phyloP scores from a whole-genome alignment of 2,797 vertebrate genomes.

The Fundulus diaphanus region DNA sequence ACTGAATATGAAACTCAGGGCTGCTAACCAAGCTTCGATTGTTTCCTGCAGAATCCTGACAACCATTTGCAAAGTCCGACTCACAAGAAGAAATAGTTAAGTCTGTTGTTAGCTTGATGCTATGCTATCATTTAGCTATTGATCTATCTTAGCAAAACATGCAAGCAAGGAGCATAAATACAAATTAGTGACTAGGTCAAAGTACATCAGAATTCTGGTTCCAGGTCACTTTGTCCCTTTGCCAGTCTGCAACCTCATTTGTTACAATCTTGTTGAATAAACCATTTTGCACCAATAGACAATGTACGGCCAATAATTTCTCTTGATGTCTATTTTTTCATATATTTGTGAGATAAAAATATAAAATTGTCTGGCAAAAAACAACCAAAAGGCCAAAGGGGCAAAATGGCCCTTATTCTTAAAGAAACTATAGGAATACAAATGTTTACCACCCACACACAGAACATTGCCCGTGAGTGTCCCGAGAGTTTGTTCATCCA shows the following conservation, averaged over 20 bases:
- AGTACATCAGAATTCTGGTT: too few species aligned
- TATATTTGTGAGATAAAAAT: too few species aligned
- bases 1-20: too few species aligned
- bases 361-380: background rate
- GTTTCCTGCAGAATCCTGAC: background rate
- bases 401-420: background rate
- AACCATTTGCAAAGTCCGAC: background rate
- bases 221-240: too few species aligned
- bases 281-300: too few species aligned
- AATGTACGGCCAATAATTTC: too few species aligned
- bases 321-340: too few species aligned
- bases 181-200: background rate
- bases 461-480: conserved; percentile 38
- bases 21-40: background rate
- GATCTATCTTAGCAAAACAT: background rate
- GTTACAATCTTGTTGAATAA: background rate
- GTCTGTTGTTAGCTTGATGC: conserved; percentile 47
- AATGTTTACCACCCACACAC: conserved; percentile 20
- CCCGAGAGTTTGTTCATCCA: conserved; percentile 54
- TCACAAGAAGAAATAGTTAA: background rate
- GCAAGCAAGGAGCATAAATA: background rate
- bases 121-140: background rate
- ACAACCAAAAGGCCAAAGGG: background rate
- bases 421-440: conserved; percentile 15
- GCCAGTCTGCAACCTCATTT: background rate